These are phyloP conservation scores for Heliopora coerulea DNA, from an alignment of 92 coral and sea anemone genomes.

Conservation along the genomic window DNA sequence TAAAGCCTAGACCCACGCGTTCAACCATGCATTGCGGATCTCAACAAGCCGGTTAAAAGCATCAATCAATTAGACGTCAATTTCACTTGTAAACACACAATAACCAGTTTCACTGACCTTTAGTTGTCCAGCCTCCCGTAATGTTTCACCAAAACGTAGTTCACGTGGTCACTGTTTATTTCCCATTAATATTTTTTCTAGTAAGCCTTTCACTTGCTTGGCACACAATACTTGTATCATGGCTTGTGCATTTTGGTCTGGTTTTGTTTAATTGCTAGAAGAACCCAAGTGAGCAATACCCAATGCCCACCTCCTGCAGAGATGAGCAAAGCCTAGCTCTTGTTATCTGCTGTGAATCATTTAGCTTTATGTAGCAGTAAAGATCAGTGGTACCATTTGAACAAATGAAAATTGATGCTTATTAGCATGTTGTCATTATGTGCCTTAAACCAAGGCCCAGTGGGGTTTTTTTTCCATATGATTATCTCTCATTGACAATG, in stretches of 20 bases:
- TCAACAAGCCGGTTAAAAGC: conserved; percentile 24
- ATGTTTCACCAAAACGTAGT: not conserved
- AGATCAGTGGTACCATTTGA: conserved; percentile 15
- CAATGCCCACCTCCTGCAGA: conserved; percentile 27
- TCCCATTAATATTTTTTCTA: not conserved
- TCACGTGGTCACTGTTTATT: not conserved
- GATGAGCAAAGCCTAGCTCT: conserved; percentile 21
- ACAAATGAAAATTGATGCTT: conserved; percentile 41
- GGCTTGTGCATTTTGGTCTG: not conserved
- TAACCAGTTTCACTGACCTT: not conserved
- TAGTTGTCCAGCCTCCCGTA: not conserved
- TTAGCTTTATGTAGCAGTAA: conserved; percentile 26
- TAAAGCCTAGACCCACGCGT: conserved; percentile 18
- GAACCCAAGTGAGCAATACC: conserved; percentile 23
- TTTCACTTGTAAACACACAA: conserved; percentile 21
- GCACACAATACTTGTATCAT: not conserved
- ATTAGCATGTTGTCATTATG: conserved; percentile 17
- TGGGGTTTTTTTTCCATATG: not conserved
- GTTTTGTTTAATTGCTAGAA: conserved; percentile 21
- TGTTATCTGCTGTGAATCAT: conserved; percentile 40
- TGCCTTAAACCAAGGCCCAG: not conserved
- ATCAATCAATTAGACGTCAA: conserved; percentile 35
- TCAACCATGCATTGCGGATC: conserved; percentile 33
- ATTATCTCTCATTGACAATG: not conserved
- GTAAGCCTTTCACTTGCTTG: not conserved